A percentile compares a stretch with the other conserved stretches of the same genome.
phyloP scores from a whole-genome alignment of 1,140 invertebrate genomes.

The Leptonema lineaticorne region DNA sequence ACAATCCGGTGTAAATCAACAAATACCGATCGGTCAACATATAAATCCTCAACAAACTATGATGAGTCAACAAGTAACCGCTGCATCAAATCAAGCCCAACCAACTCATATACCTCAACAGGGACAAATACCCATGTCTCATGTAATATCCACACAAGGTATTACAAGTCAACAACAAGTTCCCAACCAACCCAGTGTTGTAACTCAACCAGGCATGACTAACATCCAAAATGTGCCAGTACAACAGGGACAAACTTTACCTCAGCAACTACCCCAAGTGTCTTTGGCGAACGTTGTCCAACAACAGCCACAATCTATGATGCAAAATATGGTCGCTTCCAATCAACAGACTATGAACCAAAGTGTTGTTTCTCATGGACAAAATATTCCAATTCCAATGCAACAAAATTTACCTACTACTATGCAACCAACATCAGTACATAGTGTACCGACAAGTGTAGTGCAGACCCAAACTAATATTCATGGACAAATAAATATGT shows the following conservation, averaged over 20 bases:
- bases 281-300: conserved; percentile 44
- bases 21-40: conserved; percentile 50
- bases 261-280: conserved; percentile 47
- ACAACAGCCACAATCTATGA: conserved; percentile 32
- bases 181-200: conserved; percentile 25
- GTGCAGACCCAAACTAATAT: conserved; percentile 55
- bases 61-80: conserved; percentile 45
- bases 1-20: conserved; percentile 48
- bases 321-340: conserved; percentile 39
- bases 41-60: conserved; percentile 50
- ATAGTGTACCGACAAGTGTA: conserved; percentile 48
- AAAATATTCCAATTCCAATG: conserved; percentile 57
- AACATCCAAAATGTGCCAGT: conserved; percentile 38
- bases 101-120: conserved; percentile 43
- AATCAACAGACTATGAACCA: conserved; percentile 34
- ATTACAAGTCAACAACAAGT: conserved; percentile 42
- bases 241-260: conserved; percentile 37
- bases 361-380: conserved; percentile 40
- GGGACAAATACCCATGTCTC: conserved; percentile 51
- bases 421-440: conserved; percentile 48
- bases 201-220: conserved; percentile 32
- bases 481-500: conserved; percentile 39
- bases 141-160: conserved; percentile 49
- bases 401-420: conserved; percentile 49
- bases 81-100: conserved; percentile 22